phyloP scores from a whole-genome alignment of 35 echinoderm and acorn worm genomes.

The Strongylocentrotus purpuratus region DNA sequence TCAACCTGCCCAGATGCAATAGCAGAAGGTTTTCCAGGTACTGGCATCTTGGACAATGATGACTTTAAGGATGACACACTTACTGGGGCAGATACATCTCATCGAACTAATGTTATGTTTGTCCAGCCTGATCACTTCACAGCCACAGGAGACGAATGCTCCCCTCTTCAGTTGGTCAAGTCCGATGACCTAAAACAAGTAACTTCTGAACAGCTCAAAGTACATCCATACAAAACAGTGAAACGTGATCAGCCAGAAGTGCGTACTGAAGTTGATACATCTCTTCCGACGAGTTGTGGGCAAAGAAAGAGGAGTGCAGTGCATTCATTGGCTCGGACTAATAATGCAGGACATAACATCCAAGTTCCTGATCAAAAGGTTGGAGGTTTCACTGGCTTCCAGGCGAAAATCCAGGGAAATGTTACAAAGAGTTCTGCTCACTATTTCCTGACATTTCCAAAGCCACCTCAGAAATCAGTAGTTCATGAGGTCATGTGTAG shows the following conservation, averaged over 20 bases:
- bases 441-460: constrained; percentile 46
- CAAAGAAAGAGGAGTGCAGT: constrained; percentile 52
- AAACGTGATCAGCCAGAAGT: constrained; percentile 27
- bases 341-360: constrained; percentile 21
- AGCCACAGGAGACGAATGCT: neutral
- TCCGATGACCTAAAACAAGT: neutral
- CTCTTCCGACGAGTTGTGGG: constrained; percentile 22
- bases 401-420: constrained; percentile 28
- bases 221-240: constrained; percentile 46
- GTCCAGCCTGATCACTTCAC: constrained; percentile 26
- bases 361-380: constrained; percentile 29
- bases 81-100: constrained; percentile 22
- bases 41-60: constrained; percentile 45
- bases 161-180: neutral
- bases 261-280: constrained; percentile 9
- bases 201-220: neutral
- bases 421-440: constrained; percentile 25
- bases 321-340: constrained; percentile 23
- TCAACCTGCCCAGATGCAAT: constrained; percentile 35
- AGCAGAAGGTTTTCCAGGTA: constrained; percentile 46
- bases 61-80: constrained; percentile 40
- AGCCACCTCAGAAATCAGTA: constrained; percentile 42
- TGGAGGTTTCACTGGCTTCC: constrained; percentile 31
- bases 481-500: constrained; percentile 50
- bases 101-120: constrained; percentile 54